Evolutionary conservation across 1,140 invertebrate species (phyloP), one percentile per base, ranked within the genome.

Genomic region (Anoplolepis gracilipes): DNA sequence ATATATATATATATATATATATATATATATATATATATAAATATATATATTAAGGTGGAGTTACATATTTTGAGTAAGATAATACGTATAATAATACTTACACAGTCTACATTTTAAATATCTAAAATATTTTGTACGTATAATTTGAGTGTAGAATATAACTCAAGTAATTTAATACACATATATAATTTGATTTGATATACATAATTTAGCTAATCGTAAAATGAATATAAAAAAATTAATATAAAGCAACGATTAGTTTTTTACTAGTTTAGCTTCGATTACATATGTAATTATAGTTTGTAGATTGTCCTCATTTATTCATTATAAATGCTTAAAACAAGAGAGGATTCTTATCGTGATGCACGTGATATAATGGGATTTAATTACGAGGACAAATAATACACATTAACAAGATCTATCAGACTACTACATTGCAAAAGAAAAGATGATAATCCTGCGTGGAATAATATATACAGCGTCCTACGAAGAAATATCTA

Each of bases 371-470:
- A 30, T 16, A 67, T 78, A 67, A 78, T 78, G 30, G 13, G 22
- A 67, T 65, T 65, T 28, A 65, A 55, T 8, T 67, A 8, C 61
- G 65, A 67, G 30, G 42, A 55, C 7, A 67, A 78, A 67, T 67
- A 39, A 10, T 4, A 2, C 16, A 49, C 13, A 39, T 36, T n/a
- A 36, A 67, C 13, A 11, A 67, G 42, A 10, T 28, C 30, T 36
- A 67, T 25, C 28, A 64, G 28, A 67, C 39, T 42, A 49, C 11
- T 67, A 76, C 10, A 61, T 59, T 39, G 59, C 19, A 57, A 61
- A 30, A 55, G 16, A 25, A 79, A 59, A 65, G 13, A 22, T n/a
- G n/a, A n/a, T 8, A 11, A 42, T 39, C 22, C 16, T 4, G n/a
- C 72, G 1, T 28, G 55, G 19, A 36, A 10, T 62, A 65, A 22